These are phyloP conservation scores for Melanophora roralis DNA, from an alignment of 2,888 invertebrate species.

Conservation along the genomic window DNA sequence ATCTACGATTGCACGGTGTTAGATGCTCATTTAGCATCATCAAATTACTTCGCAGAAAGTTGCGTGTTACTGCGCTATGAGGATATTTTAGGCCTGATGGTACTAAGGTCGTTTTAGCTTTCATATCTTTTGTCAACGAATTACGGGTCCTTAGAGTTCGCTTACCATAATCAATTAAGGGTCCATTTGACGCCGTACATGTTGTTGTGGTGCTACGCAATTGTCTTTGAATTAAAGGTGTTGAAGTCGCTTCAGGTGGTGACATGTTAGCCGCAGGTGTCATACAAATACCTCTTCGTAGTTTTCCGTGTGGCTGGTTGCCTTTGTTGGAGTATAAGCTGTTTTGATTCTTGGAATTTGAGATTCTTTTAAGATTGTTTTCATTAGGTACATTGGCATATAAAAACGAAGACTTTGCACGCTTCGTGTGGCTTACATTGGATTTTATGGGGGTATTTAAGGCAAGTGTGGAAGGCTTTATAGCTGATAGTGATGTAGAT, in stretches of 20 bases:
- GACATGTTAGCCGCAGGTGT: conserved; percentile 35
- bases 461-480: neutral
- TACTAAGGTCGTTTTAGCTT: conserved; percentile 63
- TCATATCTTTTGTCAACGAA: conserved; percentile 68
- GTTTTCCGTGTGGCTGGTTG: conserved; percentile 63
- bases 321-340: neutral
- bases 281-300: conserved; percentile 44
- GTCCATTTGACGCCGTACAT: conserved; percentile 4
- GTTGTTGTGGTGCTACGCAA: conserved; percentile 70
- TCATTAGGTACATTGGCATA: conserved; percentile 56
- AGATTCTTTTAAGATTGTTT: conserved; percentile 52
- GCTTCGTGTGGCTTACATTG: conserved; percentile 8
- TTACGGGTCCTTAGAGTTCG: conserved; percentile 74
- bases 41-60: conserved; percentile 43
- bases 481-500: neutral
- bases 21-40: conserved; percentile 45
- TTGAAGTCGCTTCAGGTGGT: conserved; percentile 35
- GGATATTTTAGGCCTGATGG: conserved; percentile 43
- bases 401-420: conserved; percentile 29
- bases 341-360: conserved; percentile 29
- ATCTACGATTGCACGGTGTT: conserved; percentile 40
- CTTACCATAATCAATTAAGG: conserved; percentile 70
- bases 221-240: conserved; percentile 70
- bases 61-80: conserved; percentile 38
- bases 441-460: conserved; percentile 7